Conservation (phyloP, 2,797 vertebrate species). For the Anguilla anguilla region DNA sequence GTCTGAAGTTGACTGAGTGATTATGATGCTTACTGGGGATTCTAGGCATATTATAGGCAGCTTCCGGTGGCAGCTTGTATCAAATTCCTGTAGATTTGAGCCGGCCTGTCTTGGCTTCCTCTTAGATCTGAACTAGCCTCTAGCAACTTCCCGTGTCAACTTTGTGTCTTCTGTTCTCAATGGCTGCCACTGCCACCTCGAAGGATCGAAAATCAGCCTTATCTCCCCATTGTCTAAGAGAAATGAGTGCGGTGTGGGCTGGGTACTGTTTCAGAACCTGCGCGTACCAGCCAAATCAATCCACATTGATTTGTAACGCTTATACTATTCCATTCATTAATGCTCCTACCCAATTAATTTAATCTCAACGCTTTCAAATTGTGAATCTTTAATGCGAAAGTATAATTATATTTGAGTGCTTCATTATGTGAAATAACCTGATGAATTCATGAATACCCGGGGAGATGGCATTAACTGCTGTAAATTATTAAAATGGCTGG, state of each 20-base stretch:
- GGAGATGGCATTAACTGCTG: not conserved
- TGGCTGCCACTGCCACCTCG: too few species aligned
- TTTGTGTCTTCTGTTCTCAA: not conserved
- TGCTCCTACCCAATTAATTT: too few species aligned
- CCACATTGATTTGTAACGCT: too few species aligned
- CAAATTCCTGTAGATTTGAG: not conserved
- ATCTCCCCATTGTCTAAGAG: too few species aligned
- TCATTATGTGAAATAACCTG: not conserved
- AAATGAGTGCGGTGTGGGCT: too few species aligned
- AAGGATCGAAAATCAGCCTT: too few species aligned
- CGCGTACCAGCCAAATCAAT: too few species aligned
- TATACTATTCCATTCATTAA: too few species aligned
- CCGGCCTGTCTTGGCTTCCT: not conserved
- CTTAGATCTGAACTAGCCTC: not conserved
- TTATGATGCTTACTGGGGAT: not conserved
- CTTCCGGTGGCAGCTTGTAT: too few species aligned
- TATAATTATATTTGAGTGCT: not conserved
- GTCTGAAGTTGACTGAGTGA: not conserved
- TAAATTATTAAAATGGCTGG: not conserved
- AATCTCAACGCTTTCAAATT: too few species aligned
- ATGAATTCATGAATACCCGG: not conserved
- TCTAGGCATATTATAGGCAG: too few species aligned
- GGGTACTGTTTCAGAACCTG: too few species aligned
- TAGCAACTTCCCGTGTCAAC: not conserved
- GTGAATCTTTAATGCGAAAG: not conserved